Percentiles rank a stretch among this genome's conserved stretches.
phyloP scores from a whole-genome alignment of 1,140 invertebrate species.

The Eufriesea mexicana region DNA sequence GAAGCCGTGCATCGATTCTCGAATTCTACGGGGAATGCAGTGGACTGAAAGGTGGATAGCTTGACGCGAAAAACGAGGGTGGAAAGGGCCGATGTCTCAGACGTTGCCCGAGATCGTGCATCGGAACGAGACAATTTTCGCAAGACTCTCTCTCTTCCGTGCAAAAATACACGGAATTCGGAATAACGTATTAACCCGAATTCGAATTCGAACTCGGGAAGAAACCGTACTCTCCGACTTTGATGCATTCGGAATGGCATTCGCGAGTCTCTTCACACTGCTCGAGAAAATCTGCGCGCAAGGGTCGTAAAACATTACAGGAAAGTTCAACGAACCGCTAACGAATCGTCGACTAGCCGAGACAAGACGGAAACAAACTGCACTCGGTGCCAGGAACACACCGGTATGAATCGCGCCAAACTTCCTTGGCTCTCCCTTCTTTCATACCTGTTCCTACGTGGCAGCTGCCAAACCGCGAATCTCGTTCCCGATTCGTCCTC shows the following conservation, averaged over 20 bases:
- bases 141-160: not conserved
- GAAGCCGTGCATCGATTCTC: conserved; percentile 20
- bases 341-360: not conserved
- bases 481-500: too few species aligned
- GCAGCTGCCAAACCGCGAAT: too few species aligned
- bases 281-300: not conserved
- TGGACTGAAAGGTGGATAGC: conserved; percentile 32
- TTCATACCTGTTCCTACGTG: too few species aligned
- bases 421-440: not conserved
- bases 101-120: not conserved
- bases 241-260: too few species aligned
- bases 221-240: too few species aligned
- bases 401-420: too few species aligned
- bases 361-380: not conserved
- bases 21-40: conserved; percentile 30
- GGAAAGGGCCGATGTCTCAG: conserved; percentile 1
- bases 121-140: not conserved
- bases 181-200: too few species aligned
- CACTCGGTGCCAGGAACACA: too few species aligned
- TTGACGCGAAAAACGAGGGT: not conserved
- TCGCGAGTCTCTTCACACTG: too few species aligned
- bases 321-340: not conserved
- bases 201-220: too few species aligned
- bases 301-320: not conserved
- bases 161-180: too few species aligned